Evolutionary conservation across 2,113 vertebrate species (phyloP), one percentile per base, ranked within the genome.

Genomic region (Microcebus tavaratra): DNA sequence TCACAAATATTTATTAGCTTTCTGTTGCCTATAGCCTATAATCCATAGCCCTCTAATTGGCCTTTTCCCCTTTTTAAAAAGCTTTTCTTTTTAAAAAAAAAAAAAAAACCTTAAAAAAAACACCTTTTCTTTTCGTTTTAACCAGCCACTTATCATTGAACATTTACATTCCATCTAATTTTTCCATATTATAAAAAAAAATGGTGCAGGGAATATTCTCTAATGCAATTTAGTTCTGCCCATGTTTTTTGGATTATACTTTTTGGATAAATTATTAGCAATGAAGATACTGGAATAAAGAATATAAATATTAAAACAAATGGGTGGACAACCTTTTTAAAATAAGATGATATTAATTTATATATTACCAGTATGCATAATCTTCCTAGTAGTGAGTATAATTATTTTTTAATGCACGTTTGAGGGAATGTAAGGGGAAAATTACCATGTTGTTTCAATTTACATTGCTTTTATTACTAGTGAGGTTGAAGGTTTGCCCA

Each of bases 361-460:
- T n/a, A 93, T 75, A 96, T 84, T 87, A 50, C 17, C 70, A 90
- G 50, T 84, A 76, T 12, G 8, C 96, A 39, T 80, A 90, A 48
- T 97, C 75, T 90, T 94, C 61, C 67, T 79, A n/a, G 83, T 63
- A 68, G 50, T 86, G 15, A 50, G 6, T 93, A 25, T 82, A 65
- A 87, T 93, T 91, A 18, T 82, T 95, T 84, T 96, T 94, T 53
- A 94, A 87, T 79, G 18, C 59, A 90, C 39, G 39, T 79, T 81
- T 80, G 86, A 96, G 83, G 68, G 92, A 91, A n/a, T 76, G 7
- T 76, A 34, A 34, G 36, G 29, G 57, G 57, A 5, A 50, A 72
- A 86, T 88, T 84, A 50, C 57, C 92, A 76, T 89, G 42, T 68
- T 96, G 83, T 96, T 98, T 97, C 53, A 72, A 85, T 97, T 95